phyloP scores from a whole-genome alignment of 1,140 invertebrate genomes.

The Brachionus rotundiformis region DNA sequence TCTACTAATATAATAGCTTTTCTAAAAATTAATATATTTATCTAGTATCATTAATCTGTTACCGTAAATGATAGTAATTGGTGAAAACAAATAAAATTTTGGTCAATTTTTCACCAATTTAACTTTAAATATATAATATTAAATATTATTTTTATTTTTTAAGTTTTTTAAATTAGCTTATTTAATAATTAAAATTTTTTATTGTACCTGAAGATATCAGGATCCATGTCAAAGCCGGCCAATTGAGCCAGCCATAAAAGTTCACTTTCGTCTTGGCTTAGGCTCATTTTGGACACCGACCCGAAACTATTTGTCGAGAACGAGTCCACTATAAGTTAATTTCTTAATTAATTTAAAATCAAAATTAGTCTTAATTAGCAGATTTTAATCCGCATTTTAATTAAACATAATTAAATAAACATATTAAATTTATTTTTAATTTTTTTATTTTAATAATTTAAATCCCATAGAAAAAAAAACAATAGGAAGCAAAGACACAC shows the following conservation, averaged over 20 bases:
- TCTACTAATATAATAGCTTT: too few relatives aligned
- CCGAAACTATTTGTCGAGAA: background rate
- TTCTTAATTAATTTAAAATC: too few relatives aligned
- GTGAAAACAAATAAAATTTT: too few relatives aligned
- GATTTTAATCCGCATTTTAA: conserved; percentile 15
- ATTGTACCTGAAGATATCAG: conserved; percentile 29
- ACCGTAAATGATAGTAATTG: too few relatives aligned
- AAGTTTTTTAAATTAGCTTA: background rate
- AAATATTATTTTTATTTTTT: too few relatives aligned
- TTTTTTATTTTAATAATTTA: conserved; percentile 38
- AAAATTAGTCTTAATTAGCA: background rate
- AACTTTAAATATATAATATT: too few relatives aligned
- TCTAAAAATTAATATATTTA: too few relatives aligned
- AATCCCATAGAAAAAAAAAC: background rate
- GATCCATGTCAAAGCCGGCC: conserved; percentile 42
- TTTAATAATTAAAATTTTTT: background rate
- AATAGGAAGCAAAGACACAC: conserved; percentile 2
- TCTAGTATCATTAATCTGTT: too few relatives aligned
- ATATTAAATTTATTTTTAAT: background rate
- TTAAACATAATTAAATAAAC: too few relatives aligned
- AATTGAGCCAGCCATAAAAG: conserved; percentile 5
- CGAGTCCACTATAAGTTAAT: background rate
- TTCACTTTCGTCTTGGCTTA: conserved; percentile 33
- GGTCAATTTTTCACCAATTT: too few relatives aligned
- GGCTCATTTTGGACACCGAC: background rate